Percentiles rank a stretch among this genome's conserved stretches.
Evolutionary conservation across 2,113 vertebrate genomes (phyloP).

Genomic region (Triplophysa rosa): DNA sequence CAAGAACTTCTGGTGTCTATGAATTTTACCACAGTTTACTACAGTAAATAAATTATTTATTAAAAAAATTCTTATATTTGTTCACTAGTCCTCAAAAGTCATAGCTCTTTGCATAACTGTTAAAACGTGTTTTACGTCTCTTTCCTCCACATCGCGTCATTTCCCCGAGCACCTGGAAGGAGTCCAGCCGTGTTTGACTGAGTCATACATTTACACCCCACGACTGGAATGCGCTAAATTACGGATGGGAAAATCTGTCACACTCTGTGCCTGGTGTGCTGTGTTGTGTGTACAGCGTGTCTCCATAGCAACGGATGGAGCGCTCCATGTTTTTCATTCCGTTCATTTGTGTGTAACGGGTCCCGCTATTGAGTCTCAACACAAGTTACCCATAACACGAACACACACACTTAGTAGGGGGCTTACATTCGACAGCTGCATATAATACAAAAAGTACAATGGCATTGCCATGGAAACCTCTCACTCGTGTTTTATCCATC

Average conservation of each 20-base stretch:
- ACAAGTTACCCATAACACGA: too few species aligned
- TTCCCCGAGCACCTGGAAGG: neutral
- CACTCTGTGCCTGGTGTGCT: neutral
- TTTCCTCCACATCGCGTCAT: neutral
- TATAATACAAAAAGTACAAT: neutral
- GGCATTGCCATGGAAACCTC: neutral
- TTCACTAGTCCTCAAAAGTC: too few species aligned
- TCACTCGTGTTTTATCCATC: too few species aligned
- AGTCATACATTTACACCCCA: slow-evolving; percentile 14
- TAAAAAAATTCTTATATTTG: too few species aligned
- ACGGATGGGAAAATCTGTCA: slow-evolving; percentile 19
- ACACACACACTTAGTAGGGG: neutral
- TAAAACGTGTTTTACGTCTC: neutral
- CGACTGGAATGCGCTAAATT: slow-evolving; percentile 7
- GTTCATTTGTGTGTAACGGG: neutral
- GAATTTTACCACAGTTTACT: too few species aligned
- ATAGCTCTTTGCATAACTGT: neutral
- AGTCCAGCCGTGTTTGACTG: neutral
- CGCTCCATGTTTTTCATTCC: neutral
- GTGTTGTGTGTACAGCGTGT: slow-evolving; percentile 11
- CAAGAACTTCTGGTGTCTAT: too few species aligned
- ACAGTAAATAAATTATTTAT: too few species aligned
- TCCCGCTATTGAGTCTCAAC: neutral
- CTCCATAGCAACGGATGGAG: slow-evolving; percentile 2
- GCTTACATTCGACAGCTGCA: too few species aligned